phyloP scores from a whole-genome alignment of 2,888 invertebrate species.

The Euspilapteryx auroguttella region DNA sequence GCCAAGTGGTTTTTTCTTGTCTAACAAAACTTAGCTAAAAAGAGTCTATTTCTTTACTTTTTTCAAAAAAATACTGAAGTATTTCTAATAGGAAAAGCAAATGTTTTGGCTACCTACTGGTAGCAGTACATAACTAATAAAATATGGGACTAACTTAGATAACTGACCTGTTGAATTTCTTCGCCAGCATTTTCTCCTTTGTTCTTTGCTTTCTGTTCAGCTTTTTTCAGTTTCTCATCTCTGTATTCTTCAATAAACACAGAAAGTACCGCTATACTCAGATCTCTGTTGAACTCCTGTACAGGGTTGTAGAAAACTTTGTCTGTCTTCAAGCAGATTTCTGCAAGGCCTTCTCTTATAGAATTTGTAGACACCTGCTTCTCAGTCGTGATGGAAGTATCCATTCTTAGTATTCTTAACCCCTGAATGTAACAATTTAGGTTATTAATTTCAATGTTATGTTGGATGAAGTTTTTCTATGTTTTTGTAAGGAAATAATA shows the following conservation, averaged over 20 bases:
- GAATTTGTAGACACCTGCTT: constrained; percentile 14
- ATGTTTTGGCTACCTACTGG: no score
- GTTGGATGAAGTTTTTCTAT: no score
- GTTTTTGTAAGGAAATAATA: no score
- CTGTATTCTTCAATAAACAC: constrained; percentile 63
- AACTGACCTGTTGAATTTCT: not conserved
- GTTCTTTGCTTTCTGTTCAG: constrained; percentile 15
- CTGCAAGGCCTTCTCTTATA: constrained; percentile 78
- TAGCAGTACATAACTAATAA: no score
- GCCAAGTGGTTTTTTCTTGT: no score
- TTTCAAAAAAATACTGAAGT: no score
- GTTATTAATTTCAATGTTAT: no score
- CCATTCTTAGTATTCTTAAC: constrained; percentile 23
- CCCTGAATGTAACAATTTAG: no score
- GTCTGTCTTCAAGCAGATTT: constrained; percentile 67
- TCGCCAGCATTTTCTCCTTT: constrained; percentile 11
- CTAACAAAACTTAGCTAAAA: no score
- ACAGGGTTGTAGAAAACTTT: constrained; percentile 98
- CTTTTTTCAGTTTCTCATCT: constrained; percentile 18
- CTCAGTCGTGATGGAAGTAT: constrained; percentile 11
- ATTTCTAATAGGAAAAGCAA: no score
- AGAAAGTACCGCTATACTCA: constrained; percentile 76
- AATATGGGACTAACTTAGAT: no score
- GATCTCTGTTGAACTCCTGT: constrained; percentile 96
- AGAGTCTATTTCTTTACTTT: no score